These are phyloP conservation scores for Tretioscincus oriximinensis DNA, from an alignment of 2,113 vertebrate genomes.

Conservation along the genomic window DNA sequence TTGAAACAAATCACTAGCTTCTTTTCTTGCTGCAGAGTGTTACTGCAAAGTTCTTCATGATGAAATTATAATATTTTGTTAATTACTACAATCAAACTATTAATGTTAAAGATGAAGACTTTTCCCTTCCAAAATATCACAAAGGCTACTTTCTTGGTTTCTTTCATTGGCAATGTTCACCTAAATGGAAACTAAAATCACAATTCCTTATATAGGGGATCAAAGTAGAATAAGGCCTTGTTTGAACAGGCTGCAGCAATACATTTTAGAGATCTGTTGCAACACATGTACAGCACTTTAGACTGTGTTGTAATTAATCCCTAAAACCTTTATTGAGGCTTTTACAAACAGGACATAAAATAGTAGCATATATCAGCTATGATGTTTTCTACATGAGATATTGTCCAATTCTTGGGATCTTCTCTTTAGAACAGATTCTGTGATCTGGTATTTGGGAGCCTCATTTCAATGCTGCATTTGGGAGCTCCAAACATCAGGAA, in stretches of 20 bases:
- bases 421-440: too few species aligned
- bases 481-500: too few species aligned
- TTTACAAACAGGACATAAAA: too few species aligned
- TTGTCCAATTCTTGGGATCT: too few species aligned
- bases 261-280: too few species aligned
- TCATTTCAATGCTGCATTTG: too few species aligned
- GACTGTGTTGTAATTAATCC: too few species aligned
- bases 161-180: neutral
- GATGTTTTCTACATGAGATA: too few species aligned
- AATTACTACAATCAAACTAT: neutral
- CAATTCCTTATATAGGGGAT: neutral
- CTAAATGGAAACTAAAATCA: neutral
- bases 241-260: neutral
- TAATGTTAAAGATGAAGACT: neutral
- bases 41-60: neutral
- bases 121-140: neutral
- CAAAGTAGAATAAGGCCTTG: neutral
- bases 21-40: neutral
- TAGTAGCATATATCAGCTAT: too few species aligned
- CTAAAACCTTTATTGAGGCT: too few species aligned
- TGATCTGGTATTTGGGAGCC: too few species aligned
- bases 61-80: neutral
- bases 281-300: too few species aligned
- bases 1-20: neutral
- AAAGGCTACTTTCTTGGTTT: neutral